Evolutionary conservation across 2,113 vertebrate genomes (phyloP).

Genomic region (cat (Felis catus)): DNA sequence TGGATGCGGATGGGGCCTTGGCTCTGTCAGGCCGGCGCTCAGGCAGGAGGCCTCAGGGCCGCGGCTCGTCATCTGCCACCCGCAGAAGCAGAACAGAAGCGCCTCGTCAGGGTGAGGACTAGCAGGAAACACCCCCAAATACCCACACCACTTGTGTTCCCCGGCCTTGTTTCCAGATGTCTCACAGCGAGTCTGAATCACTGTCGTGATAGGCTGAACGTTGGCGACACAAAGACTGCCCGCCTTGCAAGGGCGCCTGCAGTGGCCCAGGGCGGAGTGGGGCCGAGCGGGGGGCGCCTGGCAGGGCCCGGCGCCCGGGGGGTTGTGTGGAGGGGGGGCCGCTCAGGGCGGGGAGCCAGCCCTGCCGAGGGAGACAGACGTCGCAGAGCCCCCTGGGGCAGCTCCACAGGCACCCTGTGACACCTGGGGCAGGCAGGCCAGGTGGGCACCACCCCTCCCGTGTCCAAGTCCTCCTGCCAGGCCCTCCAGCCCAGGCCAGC

Average conservation of each 20-base stretch:
- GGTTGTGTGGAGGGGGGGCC: accelerated
- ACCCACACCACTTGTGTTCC: background rate
- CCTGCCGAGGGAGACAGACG: accelerated
- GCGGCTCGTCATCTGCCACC: accelerated
- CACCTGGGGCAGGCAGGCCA: background rate
- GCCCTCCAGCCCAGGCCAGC: background rate
- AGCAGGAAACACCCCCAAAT: accelerated
- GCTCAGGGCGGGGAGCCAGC: accelerated
- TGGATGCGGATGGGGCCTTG: background rate
- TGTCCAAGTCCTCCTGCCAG: background rate
- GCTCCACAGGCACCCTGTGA: accelerated
- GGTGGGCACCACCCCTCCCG: accelerated
- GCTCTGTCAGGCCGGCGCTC: accelerated
- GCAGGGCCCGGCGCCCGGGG: background rate
- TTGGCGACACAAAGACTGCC: accelerated
- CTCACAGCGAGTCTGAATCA: accelerated
- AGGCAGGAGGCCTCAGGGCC: background rate
- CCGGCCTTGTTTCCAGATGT: background rate
- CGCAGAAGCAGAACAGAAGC: too few relatives aligned
- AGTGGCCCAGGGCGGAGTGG: accelerated
- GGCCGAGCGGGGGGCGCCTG: background rate
- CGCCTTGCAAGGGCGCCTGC: background rate
- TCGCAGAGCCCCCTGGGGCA: background rate
- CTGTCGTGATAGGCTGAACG: accelerated
- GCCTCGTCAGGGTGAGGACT: accelerated